phyloP scores from a whole-genome alignment of 2,797 vertebrate species.

The Salmo trutta region DNA sequence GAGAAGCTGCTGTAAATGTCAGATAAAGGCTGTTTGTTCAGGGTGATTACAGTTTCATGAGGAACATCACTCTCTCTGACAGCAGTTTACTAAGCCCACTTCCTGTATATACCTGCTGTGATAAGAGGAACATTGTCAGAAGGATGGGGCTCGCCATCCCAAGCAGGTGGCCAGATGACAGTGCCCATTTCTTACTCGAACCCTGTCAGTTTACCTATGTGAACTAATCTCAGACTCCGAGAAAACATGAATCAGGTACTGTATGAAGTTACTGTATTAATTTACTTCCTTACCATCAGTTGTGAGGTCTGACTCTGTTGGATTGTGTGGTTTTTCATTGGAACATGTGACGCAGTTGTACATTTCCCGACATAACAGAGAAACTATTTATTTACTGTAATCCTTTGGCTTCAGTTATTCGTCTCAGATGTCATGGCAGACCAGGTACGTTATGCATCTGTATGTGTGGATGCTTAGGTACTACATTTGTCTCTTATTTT shows the following conservation, averaged over 20 bases:
- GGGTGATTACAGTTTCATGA: conserved; percentile 1
- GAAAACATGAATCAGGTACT: background rate
- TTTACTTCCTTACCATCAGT: background rate
- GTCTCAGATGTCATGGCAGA: conserved; percentile 1
- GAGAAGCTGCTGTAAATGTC: background rate
- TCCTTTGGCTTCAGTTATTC: background rate
- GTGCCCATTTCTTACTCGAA: background rate
- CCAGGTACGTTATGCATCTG: background rate
- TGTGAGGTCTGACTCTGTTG: background rate
- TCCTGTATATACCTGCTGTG: background rate
- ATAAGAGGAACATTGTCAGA: background rate
- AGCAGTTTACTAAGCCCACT: background rate
- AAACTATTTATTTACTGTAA: background rate
- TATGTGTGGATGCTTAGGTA: background rate
- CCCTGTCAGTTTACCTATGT: background rate
- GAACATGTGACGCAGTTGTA: background rate
- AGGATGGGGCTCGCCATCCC: background rate
- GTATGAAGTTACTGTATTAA: background rate
- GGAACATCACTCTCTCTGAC: background rate
- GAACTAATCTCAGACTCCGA: background rate
- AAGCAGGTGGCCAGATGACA: background rate
- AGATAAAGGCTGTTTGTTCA: background rate
- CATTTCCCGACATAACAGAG: background rate
- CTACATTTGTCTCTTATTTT: background rate
- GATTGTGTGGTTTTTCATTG: background rate